phyloP scores from a whole-genome alignment of 37 sponge, comb jelly and placozoan species.

The Agelas oroides region DNA sequence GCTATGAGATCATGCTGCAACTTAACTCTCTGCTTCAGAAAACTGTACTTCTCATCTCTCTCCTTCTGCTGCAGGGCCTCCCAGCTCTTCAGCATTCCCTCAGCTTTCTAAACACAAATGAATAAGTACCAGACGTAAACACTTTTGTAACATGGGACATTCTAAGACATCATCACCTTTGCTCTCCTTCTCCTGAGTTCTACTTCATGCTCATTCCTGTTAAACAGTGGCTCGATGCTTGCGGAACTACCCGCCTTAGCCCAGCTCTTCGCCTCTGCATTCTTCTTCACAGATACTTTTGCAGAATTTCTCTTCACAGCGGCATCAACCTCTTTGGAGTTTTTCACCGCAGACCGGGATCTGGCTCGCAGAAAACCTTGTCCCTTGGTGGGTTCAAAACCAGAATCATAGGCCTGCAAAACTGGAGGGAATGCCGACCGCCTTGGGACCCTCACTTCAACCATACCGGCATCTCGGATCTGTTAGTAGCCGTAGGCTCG shows the following conservation, averaged over 20 bases:
- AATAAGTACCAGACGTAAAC: neutral
- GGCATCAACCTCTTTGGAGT: too few species aligned
- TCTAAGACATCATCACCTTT: neutral
- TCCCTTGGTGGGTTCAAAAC: neutral
- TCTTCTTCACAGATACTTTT: too few species aligned
- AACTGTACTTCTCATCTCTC: neutral
- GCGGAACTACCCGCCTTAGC: too few species aligned
- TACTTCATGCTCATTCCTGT: constrained; percentile 1
- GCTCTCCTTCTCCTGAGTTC: neutral
- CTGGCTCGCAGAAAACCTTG: neutral
- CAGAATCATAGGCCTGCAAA: neutral
- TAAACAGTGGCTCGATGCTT: too few species aligned
- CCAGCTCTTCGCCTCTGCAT: too few species aligned
- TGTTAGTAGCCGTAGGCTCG: too few species aligned
- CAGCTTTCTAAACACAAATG: neutral
- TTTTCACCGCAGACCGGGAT: too few species aligned
- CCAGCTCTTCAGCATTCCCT: constrained; percentile 18
- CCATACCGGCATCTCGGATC: neutral
- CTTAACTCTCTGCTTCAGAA: constrained; percentile 22
- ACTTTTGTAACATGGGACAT: neutral
- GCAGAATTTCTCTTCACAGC: too few species aligned
- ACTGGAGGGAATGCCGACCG: constrained; percentile 9
- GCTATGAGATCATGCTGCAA: constrained; percentile 31
- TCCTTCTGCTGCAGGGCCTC: neutral
- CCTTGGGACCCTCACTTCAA: neutral